These are phyloP conservation scores for Eidolon helvum DNA, from an alignment of 2,113 vertebrate species.

Conservation along the genomic window DNA sequence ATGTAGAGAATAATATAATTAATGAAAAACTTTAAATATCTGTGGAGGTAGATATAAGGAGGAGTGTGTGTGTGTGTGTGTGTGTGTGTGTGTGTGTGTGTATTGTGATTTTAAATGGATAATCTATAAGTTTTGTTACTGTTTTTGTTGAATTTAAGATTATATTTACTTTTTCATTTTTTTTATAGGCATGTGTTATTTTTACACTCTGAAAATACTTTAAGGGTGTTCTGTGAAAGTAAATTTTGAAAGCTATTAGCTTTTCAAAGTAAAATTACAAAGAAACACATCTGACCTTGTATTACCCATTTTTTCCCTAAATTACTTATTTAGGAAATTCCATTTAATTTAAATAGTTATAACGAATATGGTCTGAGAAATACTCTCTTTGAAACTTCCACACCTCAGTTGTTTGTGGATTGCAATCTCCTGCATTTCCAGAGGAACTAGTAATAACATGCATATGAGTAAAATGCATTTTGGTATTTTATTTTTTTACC, in stretches of 20 bases:
- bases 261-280: neutral
- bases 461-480: neutral
- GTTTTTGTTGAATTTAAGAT: neutral
- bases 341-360: neutral
- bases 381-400: neutral
- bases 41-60: neutral
- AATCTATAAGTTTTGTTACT: neutral
- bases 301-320: neutral
- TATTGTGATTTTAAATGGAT: neutral
- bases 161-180: neutral
- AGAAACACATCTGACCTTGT: neutral
- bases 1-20: neutral
- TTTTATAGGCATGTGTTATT: neutral
- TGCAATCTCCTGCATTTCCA: no score
- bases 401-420: fast-evolving
- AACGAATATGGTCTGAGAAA: neutral
- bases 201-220: neutral
- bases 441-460: neutral
- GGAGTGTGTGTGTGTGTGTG: neutral
- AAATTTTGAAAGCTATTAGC: neutral
- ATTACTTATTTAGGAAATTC: neutral
- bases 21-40: neutral
- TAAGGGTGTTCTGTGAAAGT: neutral
- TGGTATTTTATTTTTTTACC: neutral
- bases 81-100: fast-evolving